A percentile compares a stretch with the other conserved stretches of the same genome.
These are phyloP conservation scores for Lithobius niger DNA, from an alignment of 1,140 invertebrate genomes.

Conservation along the genomic window DNA sequence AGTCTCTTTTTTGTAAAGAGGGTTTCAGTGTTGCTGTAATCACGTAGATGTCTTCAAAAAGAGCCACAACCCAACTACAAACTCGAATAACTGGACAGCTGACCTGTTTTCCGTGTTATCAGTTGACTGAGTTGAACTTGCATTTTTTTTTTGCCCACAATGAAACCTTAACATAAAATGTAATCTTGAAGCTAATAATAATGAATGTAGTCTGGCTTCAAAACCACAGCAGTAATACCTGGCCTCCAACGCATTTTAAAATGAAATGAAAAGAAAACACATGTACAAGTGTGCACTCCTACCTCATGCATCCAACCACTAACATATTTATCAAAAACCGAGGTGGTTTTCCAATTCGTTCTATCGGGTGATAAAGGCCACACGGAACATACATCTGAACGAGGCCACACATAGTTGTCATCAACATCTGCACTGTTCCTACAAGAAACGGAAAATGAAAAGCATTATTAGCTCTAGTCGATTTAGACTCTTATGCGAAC, in stretches of 20 bases:
- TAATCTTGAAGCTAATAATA: too few species aligned
- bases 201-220: too few species aligned
- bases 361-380: conserved; percentile 49
- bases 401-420: conserved; percentile 59
- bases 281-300: conserved; percentile 11
- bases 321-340: conserved; percentile 63
- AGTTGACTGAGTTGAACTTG: too few species aligned
- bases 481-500: conserved; percentile 12
- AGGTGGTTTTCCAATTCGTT: conserved; percentile 47
- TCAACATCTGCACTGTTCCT: conserved; percentile 61
- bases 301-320: conserved; percentile 59
- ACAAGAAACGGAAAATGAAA: conserved; percentile 15
- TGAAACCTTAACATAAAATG: too few species aligned
- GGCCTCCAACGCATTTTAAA: background rate
- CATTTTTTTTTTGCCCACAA: too few species aligned
- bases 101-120: too few species aligned
- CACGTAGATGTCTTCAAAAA: too few species aligned
- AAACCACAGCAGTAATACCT: too few species aligned
- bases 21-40: too few species aligned
- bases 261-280: background rate
- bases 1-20: too few species aligned
- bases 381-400: conserved; percentile 62
- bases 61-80: too few species aligned
- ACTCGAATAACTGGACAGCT: too few species aligned
- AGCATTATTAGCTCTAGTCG: background rate